Evolutionary conservation across 1,140 invertebrate species (phyloP).

Genomic region (Pseudomyrmex cubaensis): DNA sequence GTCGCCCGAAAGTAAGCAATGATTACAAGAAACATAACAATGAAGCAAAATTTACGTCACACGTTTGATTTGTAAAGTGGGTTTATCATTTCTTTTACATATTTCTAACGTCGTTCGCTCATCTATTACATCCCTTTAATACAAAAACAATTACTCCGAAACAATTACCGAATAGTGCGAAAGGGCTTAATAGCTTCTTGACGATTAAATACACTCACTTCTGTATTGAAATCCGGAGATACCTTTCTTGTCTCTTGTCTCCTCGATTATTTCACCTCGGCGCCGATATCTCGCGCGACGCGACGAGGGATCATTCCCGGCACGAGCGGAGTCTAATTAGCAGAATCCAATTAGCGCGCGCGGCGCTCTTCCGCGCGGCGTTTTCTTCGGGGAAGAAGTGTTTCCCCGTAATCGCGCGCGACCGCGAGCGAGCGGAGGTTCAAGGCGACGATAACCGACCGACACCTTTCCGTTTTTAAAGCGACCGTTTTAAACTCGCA

Average conservation of each 20-base stretch:
- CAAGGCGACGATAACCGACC: slow-evolving; percentile 20
- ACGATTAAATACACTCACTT: neutral
- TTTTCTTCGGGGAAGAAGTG: neutral
- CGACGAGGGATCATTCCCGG: slow-evolving; percentile 18
- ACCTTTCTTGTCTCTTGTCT: neutral
- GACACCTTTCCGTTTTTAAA: slow-evolving; percentile 14
- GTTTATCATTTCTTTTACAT: neutral
- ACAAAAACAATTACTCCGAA: neutral
- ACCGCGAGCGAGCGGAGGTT: neutral
- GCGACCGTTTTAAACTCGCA: slow-evolving; percentile 15
- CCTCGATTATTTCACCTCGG: neutral
- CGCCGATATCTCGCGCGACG: slow-evolving; percentile 26
- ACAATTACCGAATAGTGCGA: neutral
- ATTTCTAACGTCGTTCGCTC: neutral
- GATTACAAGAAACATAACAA: neutral
- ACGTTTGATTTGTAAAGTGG: neutral
- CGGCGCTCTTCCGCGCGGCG: slow-evolving; percentile 29
- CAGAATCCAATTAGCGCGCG: slow-evolving; percentile 65
- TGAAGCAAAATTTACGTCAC: too few relatives aligned
- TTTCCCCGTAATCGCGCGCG: neutral
- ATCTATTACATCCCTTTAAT: neutral
- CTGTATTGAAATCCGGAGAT: slow-evolving; percentile 22
- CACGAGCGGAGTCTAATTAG: slow-evolving; percentile 58
- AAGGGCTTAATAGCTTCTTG: neutral
- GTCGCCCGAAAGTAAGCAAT: neutral